Evolutionary conservation across 2,113 vertebrate genomes (phyloP).

Genomic region (Psilopogon haemacephalus): DNA sequence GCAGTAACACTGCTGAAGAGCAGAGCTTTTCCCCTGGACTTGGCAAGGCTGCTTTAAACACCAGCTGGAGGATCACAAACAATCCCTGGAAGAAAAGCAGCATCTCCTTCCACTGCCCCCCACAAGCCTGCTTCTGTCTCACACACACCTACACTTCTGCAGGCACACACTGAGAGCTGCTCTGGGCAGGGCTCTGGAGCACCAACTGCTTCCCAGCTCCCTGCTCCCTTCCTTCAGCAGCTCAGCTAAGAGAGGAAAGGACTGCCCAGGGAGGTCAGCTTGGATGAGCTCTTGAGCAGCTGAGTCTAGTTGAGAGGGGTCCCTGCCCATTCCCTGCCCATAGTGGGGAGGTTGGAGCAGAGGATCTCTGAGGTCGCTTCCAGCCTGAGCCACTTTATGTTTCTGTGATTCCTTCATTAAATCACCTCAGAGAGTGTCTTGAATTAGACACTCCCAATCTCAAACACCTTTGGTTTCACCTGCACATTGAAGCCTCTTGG

Average conservation of each 20-base stretch:
- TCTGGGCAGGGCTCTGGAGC: background rate
- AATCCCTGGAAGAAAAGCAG: constrained; percentile 35
- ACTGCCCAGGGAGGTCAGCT: too few species aligned
- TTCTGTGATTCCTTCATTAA: background rate
- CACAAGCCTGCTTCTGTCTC: constrained; percentile 34
- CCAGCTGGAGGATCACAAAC: constrained; percentile 51
- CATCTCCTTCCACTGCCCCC: constrained; percentile 1
- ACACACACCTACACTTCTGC: constrained; percentile 14
- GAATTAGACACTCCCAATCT: background rate
- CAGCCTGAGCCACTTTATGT: too few species aligned
- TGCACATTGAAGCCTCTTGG: background rate
- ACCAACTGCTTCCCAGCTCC: background rate
- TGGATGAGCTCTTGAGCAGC: too few species aligned
- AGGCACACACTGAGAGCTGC: background rate
- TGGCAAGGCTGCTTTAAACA: constrained; percentile 45
- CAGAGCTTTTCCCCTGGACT: background rate
- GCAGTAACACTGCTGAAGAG: background rate
- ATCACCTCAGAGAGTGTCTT: background rate
- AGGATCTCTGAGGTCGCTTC: too few species aligned
- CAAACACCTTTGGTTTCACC: background rate
- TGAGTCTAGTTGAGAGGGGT: too few species aligned
- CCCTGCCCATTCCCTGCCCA: too few species aligned
- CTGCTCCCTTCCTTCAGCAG: background rate
- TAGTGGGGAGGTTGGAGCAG: too few species aligned
- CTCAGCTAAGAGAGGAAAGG: background rate